Percentiles rank a stretch among this genome's conserved stretches.
Evolutionary conservation across 2,888 invertebrate species (phyloP).

Genomic region (Thymelicus sylvestris): DNA sequence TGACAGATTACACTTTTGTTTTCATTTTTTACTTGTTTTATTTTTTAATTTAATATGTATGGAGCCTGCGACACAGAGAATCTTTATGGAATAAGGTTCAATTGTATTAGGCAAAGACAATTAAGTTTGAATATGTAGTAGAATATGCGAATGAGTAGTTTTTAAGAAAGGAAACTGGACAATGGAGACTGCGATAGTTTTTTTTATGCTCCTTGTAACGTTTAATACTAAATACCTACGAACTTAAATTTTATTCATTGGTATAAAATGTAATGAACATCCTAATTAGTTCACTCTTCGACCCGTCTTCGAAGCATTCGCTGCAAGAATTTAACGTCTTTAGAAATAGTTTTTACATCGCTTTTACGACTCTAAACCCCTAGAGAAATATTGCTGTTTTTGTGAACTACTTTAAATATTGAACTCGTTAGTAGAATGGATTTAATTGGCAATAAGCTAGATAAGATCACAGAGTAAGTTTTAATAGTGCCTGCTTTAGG

Average conservation of each 20-base stretch:
- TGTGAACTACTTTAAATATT: conserved; percentile 56
- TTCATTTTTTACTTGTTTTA: too few relatives aligned
- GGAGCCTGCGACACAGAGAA: too few relatives aligned
- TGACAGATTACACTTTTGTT: too few relatives aligned
- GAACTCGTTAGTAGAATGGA: conserved; percentile 46
- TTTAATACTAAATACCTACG: too few relatives aligned
- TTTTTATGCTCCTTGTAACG: too few relatives aligned
- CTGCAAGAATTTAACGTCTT: conserved; percentile 14
- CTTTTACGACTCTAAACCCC: conserved; percentile 58
- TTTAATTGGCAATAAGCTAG: conserved; percentile 11
- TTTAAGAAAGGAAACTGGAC: too few relatives aligned
- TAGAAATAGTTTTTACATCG: conserved; percentile 39
- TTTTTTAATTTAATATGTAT: too few relatives aligned
- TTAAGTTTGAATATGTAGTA: too few relatives aligned
- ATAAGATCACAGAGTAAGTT: conserved; percentile 4
- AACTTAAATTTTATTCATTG: not conserved
- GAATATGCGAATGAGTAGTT: too few relatives aligned
- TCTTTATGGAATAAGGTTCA: too few relatives aligned
- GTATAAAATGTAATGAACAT: conserved; percentile 5
- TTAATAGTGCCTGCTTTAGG: not conserved
- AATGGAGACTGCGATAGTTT: too few relatives aligned
- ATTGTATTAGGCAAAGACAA: too few relatives aligned
- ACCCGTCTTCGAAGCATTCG: conserved; percentile 9
- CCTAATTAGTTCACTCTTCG: conserved; percentile 13
- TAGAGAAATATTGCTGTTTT: conserved; percentile 54